Evolutionary conservation across 2,797 vertebrate genomes (phyloP), one percentile per base, ranked within the genome.

Genomic region (Tokudaia muenninki): DNA sequence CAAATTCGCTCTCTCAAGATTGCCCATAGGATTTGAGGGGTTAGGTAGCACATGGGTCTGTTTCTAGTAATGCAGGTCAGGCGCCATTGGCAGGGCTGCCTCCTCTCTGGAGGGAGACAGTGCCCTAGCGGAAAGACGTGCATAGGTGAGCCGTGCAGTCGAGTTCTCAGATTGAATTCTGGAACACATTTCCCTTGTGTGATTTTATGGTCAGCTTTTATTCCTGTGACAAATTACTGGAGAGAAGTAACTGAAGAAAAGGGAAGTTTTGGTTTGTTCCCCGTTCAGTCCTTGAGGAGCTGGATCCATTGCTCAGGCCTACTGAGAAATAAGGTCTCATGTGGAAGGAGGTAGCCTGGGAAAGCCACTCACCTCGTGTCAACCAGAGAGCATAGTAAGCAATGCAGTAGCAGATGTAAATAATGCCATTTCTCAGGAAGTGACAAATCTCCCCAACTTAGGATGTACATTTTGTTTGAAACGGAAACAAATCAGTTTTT

Each of bases 401-500:
- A 44, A 0, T 44, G 9, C 59, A 91, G 22, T 78, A 31, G 75
- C 22, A 12, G 79, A 37, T 34, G 19, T 24, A 87, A n/a, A 63
- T 84, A 59, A 41, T 94, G 34, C 31, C 29, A 63, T 91, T 94
- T 89, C 19, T 63, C 41, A 80, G 86, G 63, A 84, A 94, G 13
- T 92, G 44, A 78, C 79, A 78, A 91, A 65, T n/a, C 47, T 90
- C 9, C 57, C 24, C 70, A 21, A 86, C 94, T 82, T 89, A 34
- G 47, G 47, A 70, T 34, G 29, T 41, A 11, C 2, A 37, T 78
- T 91, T 81, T 55, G 57, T 93, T 90, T 34, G 37, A 88, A 88
- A 93, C 59, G 29, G 50, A 94, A 91, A 67, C 2, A 89, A 88
- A 11, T 55, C 37, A 55, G 50, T 93, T 90, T 94, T 97, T 37